Evolutionary conservation across 2,113 vertebrate species (phyloP), one percentile per base, ranked within the genome.

Genomic region (Thymallus thymallus): DNA sequence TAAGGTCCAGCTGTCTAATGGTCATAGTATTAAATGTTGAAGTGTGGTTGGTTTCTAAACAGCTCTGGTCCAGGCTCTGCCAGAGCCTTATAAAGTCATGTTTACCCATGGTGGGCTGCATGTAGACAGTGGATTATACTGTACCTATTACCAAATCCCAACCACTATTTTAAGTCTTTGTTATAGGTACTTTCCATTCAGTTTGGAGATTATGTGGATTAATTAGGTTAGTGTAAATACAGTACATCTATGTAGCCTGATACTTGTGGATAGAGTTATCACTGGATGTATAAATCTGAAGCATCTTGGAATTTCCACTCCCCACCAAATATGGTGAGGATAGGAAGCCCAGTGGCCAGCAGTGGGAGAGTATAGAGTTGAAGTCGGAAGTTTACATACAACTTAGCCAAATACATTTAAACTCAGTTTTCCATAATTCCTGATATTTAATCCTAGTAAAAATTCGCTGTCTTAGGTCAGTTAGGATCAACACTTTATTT

Each of bases 1-100:
- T 55, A 35, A 67, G 69, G 46, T 29, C 51, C 71, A 77, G 75
- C 75, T 77, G 72, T 74, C 72, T 35, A 35, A n/a, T 77, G 71
- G 26, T 45, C 24, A 51, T 5, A 16, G 16, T 69, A 60, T 22
- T 26, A 61, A 68, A n/a, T 26, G 16, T 20, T 68, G 63, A 48
- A 68, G 29, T 22, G 29, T 9, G 32, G 12, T 41, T 7, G 13
- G 32, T 58, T 32, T 64, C 18, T 35, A 7, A 60, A n/a, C n/a
- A 60, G 18, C 56, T n/a, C 56, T 22, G 56, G 56, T 22, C n/a
- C 41, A 14, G 69, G 35, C 4, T 61, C 51, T 35, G 51, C 23
- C 30, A 63, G 58, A 46, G 58, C 71, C 71, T 24, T 64, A 58
- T 72, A 72, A 45, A 46, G 71, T 4, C n/a, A 71, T 61, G 69